These are phyloP conservation scores for Sabatieria punctata DNA, from an alignment of 2,888 invertebrate genomes.

Conservation along the genomic window DNA sequence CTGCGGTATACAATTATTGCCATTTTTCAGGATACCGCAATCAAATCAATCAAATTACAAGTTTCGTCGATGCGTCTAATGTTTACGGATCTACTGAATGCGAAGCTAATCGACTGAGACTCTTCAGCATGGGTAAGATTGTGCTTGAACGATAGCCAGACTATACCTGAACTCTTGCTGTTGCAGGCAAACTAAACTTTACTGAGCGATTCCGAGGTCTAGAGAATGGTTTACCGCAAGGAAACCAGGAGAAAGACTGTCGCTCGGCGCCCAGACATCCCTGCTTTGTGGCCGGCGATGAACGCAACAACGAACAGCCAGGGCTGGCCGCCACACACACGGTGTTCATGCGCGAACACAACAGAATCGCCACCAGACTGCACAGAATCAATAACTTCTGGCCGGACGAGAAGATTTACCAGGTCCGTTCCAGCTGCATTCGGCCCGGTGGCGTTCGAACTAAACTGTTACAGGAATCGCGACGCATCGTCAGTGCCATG, in stretches of 20 bases:
- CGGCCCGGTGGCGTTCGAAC: no score
- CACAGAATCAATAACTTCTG: conserved; percentile 17
- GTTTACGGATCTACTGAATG: conserved; percentile 79
- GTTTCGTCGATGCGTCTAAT: conserved; percentile 55
- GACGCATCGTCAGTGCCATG: conserved; percentile 32
- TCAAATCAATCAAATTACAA: conserved; percentile 83
- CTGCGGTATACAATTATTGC: no score
- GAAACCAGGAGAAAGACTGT: conserved; percentile 28
- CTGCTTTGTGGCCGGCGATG: conserved; percentile 17
- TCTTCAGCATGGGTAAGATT: conserved; percentile 47
- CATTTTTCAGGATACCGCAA: conserved; percentile 45
- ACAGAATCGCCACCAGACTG: conserved; percentile 15
- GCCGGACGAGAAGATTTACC: conserved; percentile 24
- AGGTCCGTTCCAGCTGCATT: conserved; percentile 10
- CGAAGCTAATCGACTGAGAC: conserved; percentile 56
- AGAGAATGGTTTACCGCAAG: conserved; percentile 29
- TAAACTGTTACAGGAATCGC: no score
- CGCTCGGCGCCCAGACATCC: conserved; percentile 11
- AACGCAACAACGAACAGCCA: conserved; percentile 19
- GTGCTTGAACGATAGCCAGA: neutral
- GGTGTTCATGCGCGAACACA: conserved; percentile 21
- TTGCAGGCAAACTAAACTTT: conserved; percentile 25
- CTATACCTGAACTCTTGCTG: neutral
- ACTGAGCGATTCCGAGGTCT: conserved; percentile 16
- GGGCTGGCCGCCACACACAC: conserved; percentile 15